Base-by-base conservation (phyloP, 1,140 invertebrate species). In the Lerema accius region DNA sequence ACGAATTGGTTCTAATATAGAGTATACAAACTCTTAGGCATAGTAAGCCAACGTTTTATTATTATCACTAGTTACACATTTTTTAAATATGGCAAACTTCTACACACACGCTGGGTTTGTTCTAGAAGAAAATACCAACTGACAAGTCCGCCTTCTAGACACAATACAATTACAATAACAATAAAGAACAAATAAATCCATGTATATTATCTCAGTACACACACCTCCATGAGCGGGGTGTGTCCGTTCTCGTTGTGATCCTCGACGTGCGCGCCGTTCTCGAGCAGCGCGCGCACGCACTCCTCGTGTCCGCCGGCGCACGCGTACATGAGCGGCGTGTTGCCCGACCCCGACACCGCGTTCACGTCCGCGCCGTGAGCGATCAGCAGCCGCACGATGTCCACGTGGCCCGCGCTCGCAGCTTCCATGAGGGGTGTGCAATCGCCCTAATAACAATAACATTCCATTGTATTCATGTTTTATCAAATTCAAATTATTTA, bases 181-280 rank as follows among this genome's bases (percentile, higher is more conserved):
- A n/a, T n/a, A n/a, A n/a, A n/a, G n/a, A n/a, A n/a, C n/a, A n/a
- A n/a, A n/a, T n/a, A n/a, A n/a, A n/a, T n/a, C n/a, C n/a, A n/a
- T n/a, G n/a, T n/a, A n/a, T n/a, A n/a, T n/a, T n/a, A n/a, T n/a
- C n/a, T n/a, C n/a, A n/a, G n/a, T n/a, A n/a, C n/a, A 45, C 15
- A 4, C 13, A 89, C 84, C 84, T 99, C 98, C 98, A 99, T 99
- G 35, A 99, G 92, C 15, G 99, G 98, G 42, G 99, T 99, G 92
- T 99, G 99, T 9, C 98, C 98, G 90, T 99, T 99, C 91, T 99
- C 98, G 92, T 99, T 99, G 89, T 99, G 97, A 91, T 98, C 98
- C 92, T 99, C 99, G 6, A 99, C 97, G 90, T 99, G 97, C 60
- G 98, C 98, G 58, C 96, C 97, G 78, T 95, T 94, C 75, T 98